Conservation (phyloP, 2,888 invertebrate species). For the Xylophagus ater region DNA sequence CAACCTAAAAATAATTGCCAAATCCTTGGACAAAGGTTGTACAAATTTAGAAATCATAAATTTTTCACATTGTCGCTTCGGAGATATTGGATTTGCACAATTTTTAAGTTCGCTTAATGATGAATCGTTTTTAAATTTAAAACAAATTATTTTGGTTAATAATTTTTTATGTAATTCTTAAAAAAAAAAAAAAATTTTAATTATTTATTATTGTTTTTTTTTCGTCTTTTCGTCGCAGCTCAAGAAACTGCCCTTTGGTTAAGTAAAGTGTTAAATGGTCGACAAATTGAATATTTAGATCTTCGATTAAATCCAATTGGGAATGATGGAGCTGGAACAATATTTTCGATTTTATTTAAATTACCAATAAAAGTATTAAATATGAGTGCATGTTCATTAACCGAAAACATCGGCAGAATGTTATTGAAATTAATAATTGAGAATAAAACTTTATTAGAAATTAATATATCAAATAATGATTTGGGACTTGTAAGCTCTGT, state of each 20-base stretch:
- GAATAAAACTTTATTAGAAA: conserved; percentile 24
- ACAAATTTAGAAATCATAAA: conserved; percentile 29
- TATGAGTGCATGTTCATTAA: conserved; percentile 30
- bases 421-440: conserved; percentile 32
- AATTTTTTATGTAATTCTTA: conserved; percentile 31
- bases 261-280: conserved; percentile 26
- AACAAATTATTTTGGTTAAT: conserved; percentile 30
- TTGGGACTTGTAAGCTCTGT: conserved; percentile 26
- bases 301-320: conserved; percentile 36
- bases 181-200: background rate
- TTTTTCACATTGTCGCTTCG: conserved; percentile 30
- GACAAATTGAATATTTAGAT: conserved; percentile 26
- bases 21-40: conserved; percentile 34
- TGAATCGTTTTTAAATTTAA: conserved; percentile 31
- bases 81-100: conserved; percentile 32
- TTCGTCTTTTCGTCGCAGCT: conserved; percentile 21
- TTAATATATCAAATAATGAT: conserved; percentile 32
- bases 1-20: conserved; percentile 30
- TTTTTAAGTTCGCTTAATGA: conserved; percentile 29
- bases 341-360: conserved; percentile 26
- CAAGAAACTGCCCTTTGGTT: conserved; percentile 32
- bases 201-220: background rate
- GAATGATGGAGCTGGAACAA: conserved; percentile 34
- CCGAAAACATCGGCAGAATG: conserved; percentile 27
- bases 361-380: conserved; percentile 29